Evolutionary conservation across 1,140 invertebrate species (phyloP), one percentile per base, ranked within the genome.

Genomic region (Mesaphorura yosii): DNA sequence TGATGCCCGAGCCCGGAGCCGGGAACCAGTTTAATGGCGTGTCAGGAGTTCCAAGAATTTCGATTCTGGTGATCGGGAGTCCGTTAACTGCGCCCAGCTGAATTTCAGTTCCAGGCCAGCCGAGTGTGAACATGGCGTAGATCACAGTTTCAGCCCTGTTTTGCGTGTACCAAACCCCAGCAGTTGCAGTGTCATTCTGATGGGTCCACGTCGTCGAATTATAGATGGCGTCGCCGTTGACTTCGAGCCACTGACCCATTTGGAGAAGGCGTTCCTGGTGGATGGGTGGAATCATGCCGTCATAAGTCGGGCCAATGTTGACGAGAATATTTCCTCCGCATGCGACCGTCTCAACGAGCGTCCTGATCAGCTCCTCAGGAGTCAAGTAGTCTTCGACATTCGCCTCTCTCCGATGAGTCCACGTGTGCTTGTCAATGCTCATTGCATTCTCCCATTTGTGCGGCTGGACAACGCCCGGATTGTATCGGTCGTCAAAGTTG

Each of bases 401-500:
- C 22, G 86, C 80, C 66, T 86, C 81, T 62, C 84, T 76, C 38
- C 88, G 71, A 66, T 78, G 89, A 5, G 88, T 88, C 90, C 93
- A 97, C 0, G 88, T 91, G 17, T 73, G 65, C 55, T 74, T 79
- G 65, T 97, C 93, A 38, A 97, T 70, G 0, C 89, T 92, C 76
- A 95, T 88, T 12, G 81, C 81, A 68, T 91, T 91, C 69, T 93
- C 88, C 87, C 87, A 93, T 68, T 93, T 92, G 57, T 87, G 84
- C 2, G 69, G 45, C 61, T 81, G 76, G 17, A 66, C 62, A 4
- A 14, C 53, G 61, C 64, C 66, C 44, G 76, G 73, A 57, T 73
- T 73, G 52, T 68, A 77, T 34, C 69, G 64, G 59, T 78, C 76
- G 27, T 53, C 22, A 62, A 73, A 76, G 27, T 73, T 75, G 51